Percentiles rank a stretch among this genome's conserved stretches.
phyloP scores from a whole-genome alignment of 2,888 invertebrate genomes.

The Sminthurides aquaticus region DNA sequence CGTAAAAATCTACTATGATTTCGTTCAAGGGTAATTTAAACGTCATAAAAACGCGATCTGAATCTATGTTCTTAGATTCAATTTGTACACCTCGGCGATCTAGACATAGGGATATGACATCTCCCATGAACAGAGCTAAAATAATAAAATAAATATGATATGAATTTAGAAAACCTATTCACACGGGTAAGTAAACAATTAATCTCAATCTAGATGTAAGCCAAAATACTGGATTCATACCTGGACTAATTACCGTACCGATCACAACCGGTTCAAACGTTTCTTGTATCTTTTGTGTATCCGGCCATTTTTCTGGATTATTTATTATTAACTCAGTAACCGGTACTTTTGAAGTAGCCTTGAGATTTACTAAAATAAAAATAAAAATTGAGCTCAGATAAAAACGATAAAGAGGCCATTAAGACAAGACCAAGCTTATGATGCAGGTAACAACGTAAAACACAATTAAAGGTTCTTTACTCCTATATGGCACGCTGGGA shows the following conservation, averaged over 20 bases:
- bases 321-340: constrained; percentile 58
- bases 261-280: constrained; percentile 78
- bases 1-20: constrained; percentile 91
- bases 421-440: too few relatives aligned
- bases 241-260: constrained; percentile 83
- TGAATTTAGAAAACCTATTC: constrained; percentile 1
- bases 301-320: constrained; percentile 69
- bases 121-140: constrained; percentile 61
- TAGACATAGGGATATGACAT: constrained; percentile 63
- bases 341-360: constrained; percentile 60
- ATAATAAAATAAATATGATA: too few relatives aligned
- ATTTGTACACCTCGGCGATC: constrained; percentile 66
- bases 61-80: constrained; percentile 69
- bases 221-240: too few relatives aligned
- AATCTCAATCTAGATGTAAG: too few relatives aligned
- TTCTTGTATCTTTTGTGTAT: constrained; percentile 59
- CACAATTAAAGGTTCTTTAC: constrained; percentile 45
- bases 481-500: constrained; percentile 76
- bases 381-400: constrained; percentile 4
- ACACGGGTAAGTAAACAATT: not conserved
- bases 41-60: constrained; percentile 69
- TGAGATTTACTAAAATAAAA: constrained; percentile 55
- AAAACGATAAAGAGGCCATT: too few relatives aligned
- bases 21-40: constrained; percentile 83
- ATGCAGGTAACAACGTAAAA: not conserved